A percentile compares a stretch with the other conserved stretches of the same genome.
Evolutionary conservation across 2,888 invertebrate genomes (phyloP).

Genomic region (Polylopha cassiicola): DNA sequence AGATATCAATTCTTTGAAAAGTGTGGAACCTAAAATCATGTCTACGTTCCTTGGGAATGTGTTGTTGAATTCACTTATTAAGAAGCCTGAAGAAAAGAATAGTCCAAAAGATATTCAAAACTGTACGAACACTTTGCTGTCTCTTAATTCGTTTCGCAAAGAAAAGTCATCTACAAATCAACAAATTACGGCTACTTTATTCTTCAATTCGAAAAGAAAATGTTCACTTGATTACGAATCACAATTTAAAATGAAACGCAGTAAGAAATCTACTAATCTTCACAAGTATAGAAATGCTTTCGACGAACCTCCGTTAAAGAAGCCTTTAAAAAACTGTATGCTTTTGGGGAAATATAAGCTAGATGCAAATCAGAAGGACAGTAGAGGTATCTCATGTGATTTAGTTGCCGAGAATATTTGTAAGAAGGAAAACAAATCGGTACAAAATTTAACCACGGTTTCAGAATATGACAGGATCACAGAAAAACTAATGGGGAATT

Average conservation of each 20-base stretch:
- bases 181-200: slow-evolving; percentile 39
- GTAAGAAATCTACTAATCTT: slow-evolving; percentile 60
- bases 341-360: slow-evolving; percentile 42
- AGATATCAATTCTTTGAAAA: slow-evolving; percentile 34
- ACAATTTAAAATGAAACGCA: slow-evolving; percentile 41
- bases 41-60: too few relatives aligned
- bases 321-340: slow-evolving; percentile 46
- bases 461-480: slow-evolving; percentile 49
- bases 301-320: slow-evolving; percentile 48
- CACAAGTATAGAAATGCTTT: slow-evolving; percentile 53
- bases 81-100: background rate
- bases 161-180: slow-evolving; percentile 26
- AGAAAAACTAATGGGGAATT: slow-evolving; percentile 46
- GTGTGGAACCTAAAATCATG: too few relatives aligned
- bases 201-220: slow-evolving; percentile 41
- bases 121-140: background rate
- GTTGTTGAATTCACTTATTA: background rate
- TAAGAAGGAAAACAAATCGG: slow-evolving; percentile 30
- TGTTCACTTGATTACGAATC: slow-evolving; percentile 2
- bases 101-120: background rate
- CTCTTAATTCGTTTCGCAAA: background rate
- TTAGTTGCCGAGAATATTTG: slow-evolving; percentile 27
- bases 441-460: slow-evolving; percentile 37
- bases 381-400: slow-evolving; percentile 27
- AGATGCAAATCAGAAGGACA: slow-evolving; percentile 24